Evolutionary conservation across 2,113 vertebrate species (phyloP), one percentile per base, ranked within the genome.

Genomic region (Ptilorrhoa leucosticta): DNA sequence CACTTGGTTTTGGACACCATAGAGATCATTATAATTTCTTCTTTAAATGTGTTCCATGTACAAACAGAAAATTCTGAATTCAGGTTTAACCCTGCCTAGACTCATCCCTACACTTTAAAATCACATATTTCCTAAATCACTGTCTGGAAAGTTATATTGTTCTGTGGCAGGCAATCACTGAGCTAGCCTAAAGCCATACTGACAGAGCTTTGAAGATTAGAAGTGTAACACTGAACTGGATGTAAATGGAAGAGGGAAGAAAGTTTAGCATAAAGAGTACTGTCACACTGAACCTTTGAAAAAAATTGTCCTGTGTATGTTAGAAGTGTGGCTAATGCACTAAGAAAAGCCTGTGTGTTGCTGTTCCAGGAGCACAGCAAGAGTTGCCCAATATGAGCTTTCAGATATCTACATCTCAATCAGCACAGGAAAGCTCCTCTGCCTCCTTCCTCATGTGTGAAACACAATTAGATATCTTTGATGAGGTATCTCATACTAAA

Each of bases 171-270:
- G 63, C 82, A 96, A 87, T 90, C 90, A 65, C 22, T 44, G 58
- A 93, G 54, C 14, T 53, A 91, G 66, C 94, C 84, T 69, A 58
- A 90, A 86, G 84, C 53, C 39, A 58, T 63, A 54, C 53, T 87
- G 80, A 58, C 83, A 79, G 70, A 87, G 78, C 91, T 94, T 96
- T 96, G 95, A 94, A 95, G 94, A 93, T 94, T 95, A 51, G 39
- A 96, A 85, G 66, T 91, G 47, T 54, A 73, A 72, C 66, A 63
- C 37, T 83, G 66, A 91, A 86, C 56, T 91, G 77, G 73, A 85
- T 91, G 27, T 44, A 94, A 94, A 95, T 63, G 75, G 37, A 91
- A 93, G 47, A 88, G 12, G 30, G 24, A 58, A 91, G 39, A 60
- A 50, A 37, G 30, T 88, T 91, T 80, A 90, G 58, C 75, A 61